These are phyloP conservation scores for Enteromius afrohamiltoni DNA, from an alignment of 2,797 vertebrate species.

Conservation along the genomic window DNA sequence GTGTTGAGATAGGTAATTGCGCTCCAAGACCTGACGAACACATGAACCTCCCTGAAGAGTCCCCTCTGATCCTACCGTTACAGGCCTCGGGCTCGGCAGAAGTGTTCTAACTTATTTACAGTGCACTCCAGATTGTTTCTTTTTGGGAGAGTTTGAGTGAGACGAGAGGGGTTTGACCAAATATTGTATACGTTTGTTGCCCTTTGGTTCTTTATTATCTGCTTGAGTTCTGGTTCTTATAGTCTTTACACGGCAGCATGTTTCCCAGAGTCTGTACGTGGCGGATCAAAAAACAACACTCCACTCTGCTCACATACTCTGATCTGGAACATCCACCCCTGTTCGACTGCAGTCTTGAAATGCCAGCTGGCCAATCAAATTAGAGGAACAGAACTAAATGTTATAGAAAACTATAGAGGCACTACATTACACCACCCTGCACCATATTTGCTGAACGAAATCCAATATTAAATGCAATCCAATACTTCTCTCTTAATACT, in stretches of 20 bases:
- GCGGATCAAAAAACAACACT: background rate
- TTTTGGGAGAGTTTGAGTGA: slow-evolving; percentile 1
- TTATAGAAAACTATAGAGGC: background rate
- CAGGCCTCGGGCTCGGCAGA: background rate
- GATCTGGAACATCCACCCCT: background rate
- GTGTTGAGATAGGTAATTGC: background rate
- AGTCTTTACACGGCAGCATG: background rate
- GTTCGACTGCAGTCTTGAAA: background rate
- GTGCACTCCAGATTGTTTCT: background rate
- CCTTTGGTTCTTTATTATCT: slow-evolving; percentile 29
- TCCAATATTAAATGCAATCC: background rate
- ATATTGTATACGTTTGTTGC: background rate
- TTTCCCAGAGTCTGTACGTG: background rate
- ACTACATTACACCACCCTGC: background rate
- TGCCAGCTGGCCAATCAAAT: background rate
- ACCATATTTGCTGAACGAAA: background rate
- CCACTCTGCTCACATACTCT: background rate
- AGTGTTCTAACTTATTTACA: background rate
- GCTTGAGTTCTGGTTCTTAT: slow-evolving; percentile 11
- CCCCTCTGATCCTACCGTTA: background rate
- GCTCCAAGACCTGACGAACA: slow-evolving; percentile 9
- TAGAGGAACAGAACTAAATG: background rate
- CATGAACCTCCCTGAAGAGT: slow-evolving; percentile 10
- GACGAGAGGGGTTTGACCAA: slow-evolving; percentile 3
- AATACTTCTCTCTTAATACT: background rate